Evolutionary conservation across 2,797 vertebrate genomes (phyloP), one percentile per base, ranked within the genome.

Genomic region (Molossus molossus): DNA sequence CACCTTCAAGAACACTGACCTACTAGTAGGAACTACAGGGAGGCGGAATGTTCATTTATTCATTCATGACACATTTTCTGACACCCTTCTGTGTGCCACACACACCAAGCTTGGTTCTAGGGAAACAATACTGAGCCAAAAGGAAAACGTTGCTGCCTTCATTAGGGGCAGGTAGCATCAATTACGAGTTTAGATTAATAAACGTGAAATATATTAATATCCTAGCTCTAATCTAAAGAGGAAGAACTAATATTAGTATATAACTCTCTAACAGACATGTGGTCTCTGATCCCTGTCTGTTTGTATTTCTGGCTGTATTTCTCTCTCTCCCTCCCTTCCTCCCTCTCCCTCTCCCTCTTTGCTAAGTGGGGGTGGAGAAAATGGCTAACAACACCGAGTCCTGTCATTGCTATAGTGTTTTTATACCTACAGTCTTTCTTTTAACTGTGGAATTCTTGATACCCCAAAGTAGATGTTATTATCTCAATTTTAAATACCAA

Each of bases 401-500:
- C 45, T 60, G 69, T n/a, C 11, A 5, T 58, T 9, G 25, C 45
- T 57, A 9, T 33, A n/a, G 50, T 27, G 50, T 0, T 33, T 33
- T 55, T 64, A 29, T n/a, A 60, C 1, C 4, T n/a, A 40, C 20
- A 45, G 23, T 53, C 14, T 76, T 94, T 81, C 40, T 75, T 83
- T 84, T 55, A 69, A 55, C 23, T 37, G 37, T 57, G 53, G 40
- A 79, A 76, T 94, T 95, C 33, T 92, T 33, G 27, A 89, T 37
- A 18, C 27, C 3, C 12, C 45, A 55, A 60, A 80, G 29, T 65
- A 72, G 65, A 76, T 57, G 9, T 62, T 87, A 53, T 89, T 17
- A 83, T 70, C 20, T 91, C 29, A 37, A 57, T 89, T 94, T 93
- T 87, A 95, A 67, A 87, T 67, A n/a, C 33, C 82, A 91, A 60